Evolutionary conservation across 2,888 invertebrate species (phyloP).

Genomic region (Leptura quadrifasciata): DNA sequence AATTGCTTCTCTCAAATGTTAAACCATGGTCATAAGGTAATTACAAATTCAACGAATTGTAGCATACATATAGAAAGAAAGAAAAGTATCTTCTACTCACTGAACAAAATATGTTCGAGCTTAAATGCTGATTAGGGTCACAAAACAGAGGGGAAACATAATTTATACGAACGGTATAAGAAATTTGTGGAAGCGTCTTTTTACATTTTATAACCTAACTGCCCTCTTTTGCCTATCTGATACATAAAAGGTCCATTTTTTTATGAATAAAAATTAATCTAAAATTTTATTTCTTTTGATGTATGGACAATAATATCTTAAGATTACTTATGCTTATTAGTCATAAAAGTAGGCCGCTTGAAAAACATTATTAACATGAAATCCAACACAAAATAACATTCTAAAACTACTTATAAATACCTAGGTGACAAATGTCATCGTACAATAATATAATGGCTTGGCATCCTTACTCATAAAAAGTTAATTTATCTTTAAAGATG

Average conservation of each 20-base stretch:
- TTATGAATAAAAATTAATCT: slow-evolving; percentile 48
- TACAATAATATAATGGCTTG: no score
- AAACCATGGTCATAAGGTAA: no score
- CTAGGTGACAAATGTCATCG: no score
- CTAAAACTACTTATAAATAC: no score
- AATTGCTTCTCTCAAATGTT: no score
- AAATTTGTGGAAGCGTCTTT: slow-evolving; percentile 52
- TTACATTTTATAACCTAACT: slow-evolving; percentile 47
- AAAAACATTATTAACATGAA: no score
- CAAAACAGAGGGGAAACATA: slow-evolving; percentile 52
- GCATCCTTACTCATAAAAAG: no score
- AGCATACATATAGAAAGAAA: slow-evolving; percentile 39
- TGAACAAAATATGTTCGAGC: slow-evolving; percentile 52
- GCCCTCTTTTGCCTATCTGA: slow-evolving; percentile 48
- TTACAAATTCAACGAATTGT: no score
- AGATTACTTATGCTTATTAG: background rate
- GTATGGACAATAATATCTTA: background rate
- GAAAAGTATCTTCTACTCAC: slow-evolving; percentile 19
- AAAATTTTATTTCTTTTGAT: slow-evolving; percentile 11
- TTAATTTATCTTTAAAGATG: no score
- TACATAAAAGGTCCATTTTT: slow-evolving; percentile 43
- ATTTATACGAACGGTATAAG: slow-evolving; percentile 53
- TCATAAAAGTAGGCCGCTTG: no score
- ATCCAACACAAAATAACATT: no score
- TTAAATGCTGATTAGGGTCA: slow-evolving; percentile 56